Conservation (phyloP, 2,797 vertebrate species). For the Sternarchorhynchus goeldii region DNA sequence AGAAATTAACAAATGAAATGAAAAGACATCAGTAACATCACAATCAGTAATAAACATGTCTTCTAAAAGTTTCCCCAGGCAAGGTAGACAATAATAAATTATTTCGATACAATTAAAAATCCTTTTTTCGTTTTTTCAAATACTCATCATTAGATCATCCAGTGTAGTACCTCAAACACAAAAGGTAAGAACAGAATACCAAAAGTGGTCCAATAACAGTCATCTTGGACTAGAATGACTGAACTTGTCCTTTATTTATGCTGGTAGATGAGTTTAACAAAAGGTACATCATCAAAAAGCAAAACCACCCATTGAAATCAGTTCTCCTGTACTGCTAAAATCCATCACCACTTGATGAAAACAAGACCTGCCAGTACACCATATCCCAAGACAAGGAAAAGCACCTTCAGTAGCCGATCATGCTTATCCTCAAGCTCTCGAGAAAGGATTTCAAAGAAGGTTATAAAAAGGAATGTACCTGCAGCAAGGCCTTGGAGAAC, state of each 20-base stretch:
- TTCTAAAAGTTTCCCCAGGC: not conserved
- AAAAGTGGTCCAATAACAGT: not conserved
- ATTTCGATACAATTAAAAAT: not conserved
- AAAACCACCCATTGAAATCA: not conserved
- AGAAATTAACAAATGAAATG: not conserved
- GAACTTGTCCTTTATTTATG: slow-evolving; percentile 25
- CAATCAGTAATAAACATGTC: slow-evolving; percentile 13
- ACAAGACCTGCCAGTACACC: slow-evolving; percentile 78
- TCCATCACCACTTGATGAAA: slow-evolving; percentile 85
- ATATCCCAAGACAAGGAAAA: slow-evolving; percentile 89
- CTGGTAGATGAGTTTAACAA: slow-evolving; percentile 12
- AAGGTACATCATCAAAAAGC: not conserved
- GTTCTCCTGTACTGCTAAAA: not conserved
- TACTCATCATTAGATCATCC: not conserved
- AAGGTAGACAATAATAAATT: slow-evolving; percentile 15
- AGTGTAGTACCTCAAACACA: not conserved
- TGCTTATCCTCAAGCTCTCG: slow-evolving; percentile 88
- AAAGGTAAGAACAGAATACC: not conserved
- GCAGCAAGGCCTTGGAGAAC: slow-evolving; percentile 87
- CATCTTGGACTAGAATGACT: not conserved
- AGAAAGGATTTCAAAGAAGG: slow-evolving; percentile 90
- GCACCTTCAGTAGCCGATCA: slow-evolving; percentile 87
- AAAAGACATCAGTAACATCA: not conserved
- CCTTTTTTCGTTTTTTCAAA: not conserved
- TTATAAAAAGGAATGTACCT: slow-evolving; percentile 91